A percentile compares a stretch with the other conserved stretches of the same genome.
phyloP scores from a whole-genome alignment of 2,888 invertebrate species.

The Drosophila quasianomalipes region DNA sequence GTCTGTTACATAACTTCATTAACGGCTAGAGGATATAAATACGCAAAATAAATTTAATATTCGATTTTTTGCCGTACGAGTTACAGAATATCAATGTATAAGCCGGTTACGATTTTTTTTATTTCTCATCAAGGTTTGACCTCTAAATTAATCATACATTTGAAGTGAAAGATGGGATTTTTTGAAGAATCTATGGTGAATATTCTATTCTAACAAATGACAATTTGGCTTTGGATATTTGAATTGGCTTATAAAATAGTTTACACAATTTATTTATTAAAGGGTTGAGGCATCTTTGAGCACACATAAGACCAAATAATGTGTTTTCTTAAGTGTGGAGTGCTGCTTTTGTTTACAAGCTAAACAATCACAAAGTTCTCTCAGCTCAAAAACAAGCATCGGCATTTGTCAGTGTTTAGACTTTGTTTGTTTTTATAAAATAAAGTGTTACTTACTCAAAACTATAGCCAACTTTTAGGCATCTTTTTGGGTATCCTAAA shows the following conservation, averaged over 20 bases:
- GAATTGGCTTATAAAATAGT: not conserved
- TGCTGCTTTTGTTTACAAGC: not conserved
- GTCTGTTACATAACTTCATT: not conserved
- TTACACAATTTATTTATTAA: not conserved
- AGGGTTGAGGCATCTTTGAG: not conserved
- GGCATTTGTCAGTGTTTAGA: not conserved
- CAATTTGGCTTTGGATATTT: not conserved
- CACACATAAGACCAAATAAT: not conserved
- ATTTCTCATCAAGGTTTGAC: not conserved
- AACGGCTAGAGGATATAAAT: not conserved
- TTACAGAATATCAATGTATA: not conserved
- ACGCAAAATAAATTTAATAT: not conserved
- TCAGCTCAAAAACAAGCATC: not conserved
- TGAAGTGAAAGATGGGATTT: not conserved
- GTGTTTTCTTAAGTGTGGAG: not conserved
- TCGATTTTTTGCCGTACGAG: not conserved
- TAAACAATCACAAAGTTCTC: not conserved
- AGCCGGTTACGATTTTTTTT: not conserved
- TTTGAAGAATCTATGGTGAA: not conserved
- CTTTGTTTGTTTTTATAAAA: not conserved
- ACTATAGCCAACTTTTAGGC: conserved; percentile 28
- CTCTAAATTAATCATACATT: not conserved
- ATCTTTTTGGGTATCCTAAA: not conserved
- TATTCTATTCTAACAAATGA: not conserved
- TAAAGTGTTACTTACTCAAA: not conserved